Conservation (phyloP, 2,888 invertebrate genomes). For the Leucoptera coffeella region DNA sequence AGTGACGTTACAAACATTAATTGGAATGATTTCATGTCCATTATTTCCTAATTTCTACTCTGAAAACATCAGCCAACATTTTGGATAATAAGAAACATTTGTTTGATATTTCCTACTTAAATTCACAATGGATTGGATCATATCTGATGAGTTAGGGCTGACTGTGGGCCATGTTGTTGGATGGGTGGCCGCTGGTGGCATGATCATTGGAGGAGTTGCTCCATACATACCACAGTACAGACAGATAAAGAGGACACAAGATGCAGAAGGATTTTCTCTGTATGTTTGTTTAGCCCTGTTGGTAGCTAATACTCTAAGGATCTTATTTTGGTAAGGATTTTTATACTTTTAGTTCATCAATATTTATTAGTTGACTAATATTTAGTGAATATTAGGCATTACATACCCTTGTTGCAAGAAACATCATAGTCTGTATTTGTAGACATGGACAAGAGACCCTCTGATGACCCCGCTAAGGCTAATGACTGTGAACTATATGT, state of each 20-base stretch:
- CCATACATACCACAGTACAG: constrained; percentile 95
- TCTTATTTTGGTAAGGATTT: constrained; percentile 88
- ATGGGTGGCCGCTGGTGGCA: constrained; percentile 78
- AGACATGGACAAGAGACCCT: no score
- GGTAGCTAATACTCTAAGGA: constrained; percentile 92
- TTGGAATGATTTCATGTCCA: no score
- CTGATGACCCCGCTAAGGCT: no score
- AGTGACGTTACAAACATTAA: no score
- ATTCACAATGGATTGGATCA: constrained; percentile 72
- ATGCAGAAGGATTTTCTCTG: constrained; percentile 95
- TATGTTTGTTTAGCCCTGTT: constrained; percentile 94
- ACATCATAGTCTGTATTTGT: no score
- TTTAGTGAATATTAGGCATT: constrained; percentile 3
- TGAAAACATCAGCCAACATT: no score
- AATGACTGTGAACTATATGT: no score
- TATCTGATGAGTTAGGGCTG: constrained; percentile 67
- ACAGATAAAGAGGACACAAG: constrained; percentile 85
- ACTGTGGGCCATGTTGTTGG: constrained; percentile 71
- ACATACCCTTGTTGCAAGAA: no score
- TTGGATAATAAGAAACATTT: no score
- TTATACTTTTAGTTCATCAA: background rate
- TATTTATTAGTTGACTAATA: background rate
- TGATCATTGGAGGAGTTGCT: constrained; percentile 92
- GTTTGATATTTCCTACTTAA: no score
- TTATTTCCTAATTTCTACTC: no score